Base-by-base conservation (phyloP, 2,888 invertebrate species). In the Cosmopolites sordidus region DNA sequence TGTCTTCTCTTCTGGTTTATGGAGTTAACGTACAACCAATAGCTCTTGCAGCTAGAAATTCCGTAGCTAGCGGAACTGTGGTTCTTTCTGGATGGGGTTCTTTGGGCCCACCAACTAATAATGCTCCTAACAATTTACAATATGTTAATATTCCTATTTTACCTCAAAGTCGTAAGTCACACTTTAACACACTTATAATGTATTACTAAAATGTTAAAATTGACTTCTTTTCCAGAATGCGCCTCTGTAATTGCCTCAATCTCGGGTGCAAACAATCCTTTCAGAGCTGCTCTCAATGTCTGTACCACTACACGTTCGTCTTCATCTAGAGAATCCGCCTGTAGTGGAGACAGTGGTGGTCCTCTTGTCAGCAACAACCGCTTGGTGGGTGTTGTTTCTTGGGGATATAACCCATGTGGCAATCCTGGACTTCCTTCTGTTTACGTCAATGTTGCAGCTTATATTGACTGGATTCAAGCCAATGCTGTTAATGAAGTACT, bases 261-360 rank as follows among this genome's bases (percentile, higher is more conserved):
- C 6, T 16, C 50, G 14, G 54, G 54, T 29, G n/a, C 66, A 9
- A n/a, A n/a, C 22, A 58, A 57, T 49, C 59, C 59, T 4, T 54
- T 58, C 33, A 62, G 79, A 1, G 70, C 73, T 47, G 69, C 70
- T 1, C 73, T 76, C 15, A 77, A 81, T 57, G 69, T 81, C 29
- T 81, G 81, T 62, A 79, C 79, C 1, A 80, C 80, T 0, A 79
- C 79, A 2, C 41, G 64, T 9, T 52, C 47, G 15, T 33, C 33
- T 9, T 33, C 33, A 12, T 78, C 78, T 1, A 78, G 77, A 0
- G 62, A 75, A 11, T 75, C 78, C n/a, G 79, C 78, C 9, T 81
- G 80, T 62, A 73, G 66, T 41, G 81, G 81, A 11, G 81, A 81
- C 59, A 79, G 80, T 2, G 81, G 80, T 2, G 79, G 80, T 11